Evolutionary conservation across 2,888 invertebrate species (phyloP), one percentile per base, ranked within the genome.

Genomic region (Dicyrtomina minuta): DNA sequence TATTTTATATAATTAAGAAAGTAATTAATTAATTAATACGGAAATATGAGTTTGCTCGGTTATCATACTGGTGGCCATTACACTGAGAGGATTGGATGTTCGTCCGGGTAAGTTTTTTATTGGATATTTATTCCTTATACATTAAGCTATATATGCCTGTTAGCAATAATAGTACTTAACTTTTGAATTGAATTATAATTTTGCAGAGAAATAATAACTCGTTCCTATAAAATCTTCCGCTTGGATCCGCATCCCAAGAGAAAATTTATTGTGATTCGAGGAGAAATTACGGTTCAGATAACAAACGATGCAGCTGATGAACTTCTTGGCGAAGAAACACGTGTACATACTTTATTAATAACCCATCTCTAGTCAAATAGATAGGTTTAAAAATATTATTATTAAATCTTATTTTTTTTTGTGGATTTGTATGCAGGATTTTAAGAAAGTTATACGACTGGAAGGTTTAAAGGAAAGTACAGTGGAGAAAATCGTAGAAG

Each of bases 401-500:
- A 43, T 17, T 46, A 17, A 26, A 26, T 68, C 46, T 1, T 41
- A 27, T 61, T 58, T 17, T 53, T 5, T 66, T 64, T 55, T 70
- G n/a, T 27, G 24, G 3, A 60, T 17, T 70, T 33, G 22, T 66
- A 78, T 77, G 22, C 74, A 89, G 87, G 88, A 90, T 81, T 90
- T 89, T 80, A 90, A 90, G 81, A 92, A 92, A 84, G 88, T 91
- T 78, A 90, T 93, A 73, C 87, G 91, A 73, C 82, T 95, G 73
- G 91, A 92, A 78, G 90, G 90, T 80, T 83, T 95, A 73, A 90
- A 89, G 80, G 86, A 88, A 33, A 87, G 89, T 78, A 90, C 93
- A 22, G 89, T 93, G 73, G 86, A 87, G 60, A 85, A 87, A 15
- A 83, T 95, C 76, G 92, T 93, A 0, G 88, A 88, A 79, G 91